Evolutionary conservation across 2,797 vertebrate species (phyloP), one percentile per base, ranked within the genome.

Genomic region (Tokudaia tokunoshimensis): DNA sequence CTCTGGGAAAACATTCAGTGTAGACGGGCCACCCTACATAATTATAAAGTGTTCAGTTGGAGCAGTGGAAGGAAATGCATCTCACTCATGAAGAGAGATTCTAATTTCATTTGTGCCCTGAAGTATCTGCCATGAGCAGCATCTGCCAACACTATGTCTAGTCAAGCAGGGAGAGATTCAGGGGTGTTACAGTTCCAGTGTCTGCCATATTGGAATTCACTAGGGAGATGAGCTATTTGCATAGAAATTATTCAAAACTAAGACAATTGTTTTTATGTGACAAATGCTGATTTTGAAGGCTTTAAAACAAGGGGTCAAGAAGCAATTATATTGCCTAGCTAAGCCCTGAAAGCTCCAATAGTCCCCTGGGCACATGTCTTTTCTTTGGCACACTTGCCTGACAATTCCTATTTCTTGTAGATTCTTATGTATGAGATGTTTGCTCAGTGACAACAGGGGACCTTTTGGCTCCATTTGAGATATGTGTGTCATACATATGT

Each of bases 1-100:
- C 67, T 44, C 37, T 81, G 50, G 92, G 50, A 55, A 67, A 91
- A 61, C 75, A 61, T 95, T 93, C 65, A 59, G 26, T 81, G 65
- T 50, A 37, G 47, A 59, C 50, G 52, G 47, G 6, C 37, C 13
- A 31, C 20, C 34, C 41, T 90, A 19, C 12, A 2, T 52, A 59
- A 74, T 93, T 81, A 86, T 81, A 50, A 87, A 70, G 57, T 90
- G 24, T 81, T 12, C 47, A 50, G 29, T 20, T 22, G 11, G 50
- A 52, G 41, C 57, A 92, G 63, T 41, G 14, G 41, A 55, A 87
- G 24, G 29, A 89, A 81, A 55, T 34, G 41, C 26, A 67, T 92
- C 89, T 90, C 41, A 14, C 65, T 90, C 47, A 67, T 52, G 44
- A 59, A 76, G 22, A 91, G 70, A 50, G 92, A 79, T 84, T 57